Evolutionary conservation across 2,797 vertebrate genomes (phyloP).

Genomic region (Microchirus variegatus): DNA sequence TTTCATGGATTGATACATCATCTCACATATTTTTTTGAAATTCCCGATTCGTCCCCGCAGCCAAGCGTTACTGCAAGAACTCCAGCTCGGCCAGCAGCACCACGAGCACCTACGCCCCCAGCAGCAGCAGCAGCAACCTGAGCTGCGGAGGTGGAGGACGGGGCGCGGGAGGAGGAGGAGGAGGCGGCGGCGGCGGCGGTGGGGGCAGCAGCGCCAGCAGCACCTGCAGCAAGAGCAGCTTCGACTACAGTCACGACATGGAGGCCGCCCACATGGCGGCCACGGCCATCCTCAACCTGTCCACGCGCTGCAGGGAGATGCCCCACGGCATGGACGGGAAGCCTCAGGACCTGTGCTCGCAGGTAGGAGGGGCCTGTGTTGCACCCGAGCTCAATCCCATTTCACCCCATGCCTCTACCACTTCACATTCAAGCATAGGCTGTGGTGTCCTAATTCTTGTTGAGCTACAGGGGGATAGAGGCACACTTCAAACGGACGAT

Average conservation of each 20-base stretch:
- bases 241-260: slow-evolving; percentile 98
- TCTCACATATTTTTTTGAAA: neutral
- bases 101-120: slow-evolving; percentile 97
- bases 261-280: slow-evolving; percentile 98
- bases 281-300: slow-evolving; percentile 97
- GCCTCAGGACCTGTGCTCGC: slow-evolving; percentile 92
- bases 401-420: too few relatives aligned
- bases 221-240: slow-evolving; percentile 99
- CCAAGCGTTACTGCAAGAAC: slow-evolving; percentile 97
- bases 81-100: slow-evolving; percentile 98
- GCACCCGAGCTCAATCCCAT: too few relatives aligned
- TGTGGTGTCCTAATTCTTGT: too few relatives aligned
- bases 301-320: slow-evolving; percentile 97
- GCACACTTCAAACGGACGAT: too few relatives aligned
- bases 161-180: slow-evolving; percentile 84
- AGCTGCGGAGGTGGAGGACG: slow-evolving; percentile 88
- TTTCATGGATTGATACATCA: too few relatives aligned
- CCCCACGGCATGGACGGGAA: slow-evolving; percentile 94
- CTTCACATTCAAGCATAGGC: too few relatives aligned
- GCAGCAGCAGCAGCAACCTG: slow-evolving; percentile 94
- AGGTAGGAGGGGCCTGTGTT: slow-evolving; percentile 78
- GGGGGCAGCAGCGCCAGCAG: slow-evolving; percentile 98
- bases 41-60: slow-evolving; percentile 72
- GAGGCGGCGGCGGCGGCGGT: slow-evolving; percentile 93
- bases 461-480: too few relatives aligned